Base-by-base conservation (phyloP, 2,888 invertebrate species). In the Drosophila conformis region DNA sequence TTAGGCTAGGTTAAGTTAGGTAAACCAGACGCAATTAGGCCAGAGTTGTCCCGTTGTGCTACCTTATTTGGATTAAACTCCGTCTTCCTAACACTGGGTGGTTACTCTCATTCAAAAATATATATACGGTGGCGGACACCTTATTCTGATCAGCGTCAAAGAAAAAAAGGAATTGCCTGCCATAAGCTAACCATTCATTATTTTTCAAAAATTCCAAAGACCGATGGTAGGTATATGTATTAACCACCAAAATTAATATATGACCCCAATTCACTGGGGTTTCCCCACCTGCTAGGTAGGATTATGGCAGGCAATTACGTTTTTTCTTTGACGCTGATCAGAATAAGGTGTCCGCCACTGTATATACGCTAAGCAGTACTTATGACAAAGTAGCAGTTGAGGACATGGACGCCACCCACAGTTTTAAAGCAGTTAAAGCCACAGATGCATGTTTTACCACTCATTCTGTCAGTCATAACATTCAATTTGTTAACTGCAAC, bases 401-500 rank as follows among this genome's bases (percentile, higher is more conserved):
- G 6, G 33, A 27, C 13, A 18, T 35, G 31, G 7, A 53, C 7
- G 11, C 5, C 31, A 51, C 27, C 18, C 27, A 21, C 6, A 8
- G 8, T 4, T 10, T 51, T 38, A 18, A 29, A 10, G 2, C 18
- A 5, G 4, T 15, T n/a, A n/a, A n/a, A n/a, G n/a, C 1, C 35
- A 46, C 21, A 21, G 21, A 46, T 46, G 46, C 46, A 46, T 21
- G 4, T 13, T 21, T 46, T 7, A 21, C 46, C 21, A 21, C 49
- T 8, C 29, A 64, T 67, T 74, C 61, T 76, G 56, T 57, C 61
- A 71, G 52, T 68, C 61, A 73, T 63, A 62, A 68, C 62, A 40
- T 59, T 18, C 64, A 68, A 71, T 62, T 71, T 74, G 75, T 13
- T 62, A 71, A 65, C 70, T 74, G 62, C 62, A 51, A 49, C 33